Base-by-base conservation (phyloP, 2,113 vertebrate species). In the Melierax canorus region DNA sequence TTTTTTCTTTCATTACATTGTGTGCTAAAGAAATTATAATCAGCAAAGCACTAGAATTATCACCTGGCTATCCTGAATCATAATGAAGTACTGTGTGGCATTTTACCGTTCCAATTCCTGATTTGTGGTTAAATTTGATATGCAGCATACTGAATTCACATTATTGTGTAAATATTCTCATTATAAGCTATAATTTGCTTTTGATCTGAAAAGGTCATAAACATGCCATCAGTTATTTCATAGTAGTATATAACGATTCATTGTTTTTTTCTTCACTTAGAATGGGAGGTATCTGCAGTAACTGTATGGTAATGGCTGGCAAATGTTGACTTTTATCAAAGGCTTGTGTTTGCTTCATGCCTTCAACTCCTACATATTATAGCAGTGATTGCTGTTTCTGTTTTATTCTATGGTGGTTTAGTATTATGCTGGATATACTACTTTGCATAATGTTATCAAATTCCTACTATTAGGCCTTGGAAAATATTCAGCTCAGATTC, bases 1-100 rank as follows among this genome's bases (percentile, higher is more conserved):
- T 97, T 97, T 97, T 97, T 95, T 91, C 97, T 98, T 98, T 98
- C 98, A 98, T 98, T 99, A 98, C 95, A 92, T 81, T 92, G 81
- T 93, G 97, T 96, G 97, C 98, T 98, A 97, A 98, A 98, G 98
- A 98, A 98, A 98, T 98, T 97, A 97, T 94, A 92, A 90, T 98
- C 98, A 98, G 97, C 97, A 98, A 93, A 96, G 96, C 95, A 96
- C 96, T 97, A 95, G 97, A 93, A 94, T 95, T 95, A 96, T 96
- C 95, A 97, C 96, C 95, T 97, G 97, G 93, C 91, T 95, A 91
- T 96, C 91, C 95, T 96, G 94, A 96, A 97, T 96, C 89, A 66
- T 90, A 97, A 97, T 96, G 95, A 94, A 94, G 86, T 45, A 85
- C 56, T 91, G 69, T 43, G 96, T 96, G 93, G 94, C 94, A 97